Base-by-base conservation (phyloP, 2,113 vertebrate genomes). In the Xenopus tropicalis region DNA sequence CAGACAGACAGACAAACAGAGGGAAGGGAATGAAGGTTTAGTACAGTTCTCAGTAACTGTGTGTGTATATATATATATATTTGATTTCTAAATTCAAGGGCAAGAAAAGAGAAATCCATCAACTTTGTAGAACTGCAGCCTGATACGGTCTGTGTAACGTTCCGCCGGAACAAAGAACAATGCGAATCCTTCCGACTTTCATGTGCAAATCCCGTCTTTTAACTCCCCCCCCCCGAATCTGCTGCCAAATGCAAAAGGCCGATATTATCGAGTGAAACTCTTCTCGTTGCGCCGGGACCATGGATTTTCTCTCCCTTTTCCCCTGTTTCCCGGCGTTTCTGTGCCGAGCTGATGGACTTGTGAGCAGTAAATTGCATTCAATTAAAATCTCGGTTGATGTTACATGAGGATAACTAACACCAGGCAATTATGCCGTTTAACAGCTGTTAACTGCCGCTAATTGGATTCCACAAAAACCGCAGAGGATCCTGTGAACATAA, bases 341-440 rank as follows among this genome's bases (percentile, higher is more conserved):
- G 42, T 51, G 17, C 43, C 11, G 65, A 46, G 64, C 65, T 51
- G 65, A 74, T 69, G 72, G 72, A 75, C 72, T 68, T 44, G 57
- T 69, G 66, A 62, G 72, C 72, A 68, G 66, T 75, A 75, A 75
- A 75, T 75, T 75, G 72, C 72, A 62, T 75, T 75, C 72, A 75
- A 75, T 75, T 75, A 75, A 69, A 75, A 69, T 62, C 66, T 75
- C 24, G 66, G 42, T 75, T 69, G 72, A 75, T 75, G 72, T 62
- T 74, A 68, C 65, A 68, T 68, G 72, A 74, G 72, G 72, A 74
- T 74, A 74, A 68, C 42, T 61, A 69, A 69, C 72, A 69, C 66
- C 57, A 62, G 57, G 57, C 72, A 75, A 75, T 75, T 75, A 69
- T 17, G 72, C 66, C 65, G 52, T 75, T 75, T 75, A 75, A 54